Percentiles rank a stretch among this genome's conserved stretches.
These are phyloP conservation scores for Metalampra italica DNA, from an alignment of 2,888 invertebrate genomes.

Conservation along the genomic window DNA sequence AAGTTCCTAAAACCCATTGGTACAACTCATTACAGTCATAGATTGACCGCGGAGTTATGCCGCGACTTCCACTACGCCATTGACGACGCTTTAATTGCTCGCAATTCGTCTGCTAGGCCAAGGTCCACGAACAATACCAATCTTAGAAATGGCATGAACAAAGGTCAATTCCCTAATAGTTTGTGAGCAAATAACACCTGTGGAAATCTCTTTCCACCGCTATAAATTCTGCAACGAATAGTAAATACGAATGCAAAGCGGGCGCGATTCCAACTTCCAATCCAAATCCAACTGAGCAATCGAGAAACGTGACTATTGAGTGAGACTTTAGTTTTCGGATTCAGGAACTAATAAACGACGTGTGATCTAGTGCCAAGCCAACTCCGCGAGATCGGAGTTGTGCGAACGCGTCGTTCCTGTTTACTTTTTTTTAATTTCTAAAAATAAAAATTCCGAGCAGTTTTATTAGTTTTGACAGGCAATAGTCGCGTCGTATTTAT, in stretches of 20 bases:
- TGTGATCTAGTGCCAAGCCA: conserved; percentile 57
- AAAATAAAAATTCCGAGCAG: not conserved
- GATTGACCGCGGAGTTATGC: too few species aligned
- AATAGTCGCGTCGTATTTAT: not conserved
- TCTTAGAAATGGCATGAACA: too few species aligned
- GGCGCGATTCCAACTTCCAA: not conserved
- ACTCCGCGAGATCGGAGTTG: not conserved
- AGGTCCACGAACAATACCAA: too few species aligned
- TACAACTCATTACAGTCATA: too few species aligned
- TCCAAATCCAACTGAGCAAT: too few species aligned
- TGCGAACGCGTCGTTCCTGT: not conserved
- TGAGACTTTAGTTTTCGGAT: conserved; percentile 1
- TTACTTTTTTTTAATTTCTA: not conserved
- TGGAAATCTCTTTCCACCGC: too few species aligned
- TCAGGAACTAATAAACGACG: not conserved
- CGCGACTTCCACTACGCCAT: too few species aligned
- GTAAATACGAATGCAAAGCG: conserved; percentile 3
- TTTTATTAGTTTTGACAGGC: not conserved
- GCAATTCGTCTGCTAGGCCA: too few species aligned
- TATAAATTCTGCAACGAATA: not conserved
- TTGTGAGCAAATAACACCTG: too few species aligned
- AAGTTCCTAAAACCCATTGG: too few species aligned
- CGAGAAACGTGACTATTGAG: not conserved
- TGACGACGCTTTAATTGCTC: too few species aligned
- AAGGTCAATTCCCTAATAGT: too few species aligned